Base-by-base conservation (phyloP, 2,888 invertebrate species). In the Rosalia funebris region DNA sequence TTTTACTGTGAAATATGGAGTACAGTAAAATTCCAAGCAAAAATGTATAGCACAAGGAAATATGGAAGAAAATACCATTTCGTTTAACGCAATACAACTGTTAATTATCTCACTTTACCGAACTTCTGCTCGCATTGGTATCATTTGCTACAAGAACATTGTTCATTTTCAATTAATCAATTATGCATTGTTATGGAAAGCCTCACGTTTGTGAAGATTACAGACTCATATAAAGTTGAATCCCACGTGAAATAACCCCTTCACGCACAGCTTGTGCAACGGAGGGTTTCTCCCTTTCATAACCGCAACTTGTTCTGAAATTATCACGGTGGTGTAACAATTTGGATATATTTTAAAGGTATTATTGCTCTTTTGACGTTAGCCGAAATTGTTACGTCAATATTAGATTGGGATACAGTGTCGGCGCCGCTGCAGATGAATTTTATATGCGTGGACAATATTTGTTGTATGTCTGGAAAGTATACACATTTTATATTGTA, bases 81-180 rank as follows among this genome's bases (percentile, higher is more conserved):
- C n/a, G n/a, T n/a, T n/a, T n/a, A n/a, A n/a, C n/a, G n/a, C n/a
- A n/a, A n/a, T n/a, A n/a, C n/a, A n/a, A n/a, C n/a, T n/a, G n/a
- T n/a, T n/a, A n/a, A n/a, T n/a, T n/a, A n/a, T n/a, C n/a, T n/a
- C n/a, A n/a, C n/a, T n/a, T n/a, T n/a, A n/a, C n/a, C n/a, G n/a
- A n/a, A n/a, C n/a, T n/a, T n/a, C n/a, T n/a, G n/a, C n/a, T n/a
- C n/a, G n/a, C n/a, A n/a, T n/a, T n/a, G n/a, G n/a, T n/a, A n/a
- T n/a, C n/a, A n/a, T n/a, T n/a, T n/a, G n/a, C n/a, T n/a, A n/a
- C 57, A 52, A 42, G 48, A 48, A 53, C 52, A 53, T 52, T 56
- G 52, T 47, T 63, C 52, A 63, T 52, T 60, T 60, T 60, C 63
- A 62, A 63, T 63, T 63, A 60, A 63, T 60, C 58, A 63, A 52